Conservation (phyloP, 2,797 vertebrate genomes). For the Petrocephalus sullivani region DNA sequence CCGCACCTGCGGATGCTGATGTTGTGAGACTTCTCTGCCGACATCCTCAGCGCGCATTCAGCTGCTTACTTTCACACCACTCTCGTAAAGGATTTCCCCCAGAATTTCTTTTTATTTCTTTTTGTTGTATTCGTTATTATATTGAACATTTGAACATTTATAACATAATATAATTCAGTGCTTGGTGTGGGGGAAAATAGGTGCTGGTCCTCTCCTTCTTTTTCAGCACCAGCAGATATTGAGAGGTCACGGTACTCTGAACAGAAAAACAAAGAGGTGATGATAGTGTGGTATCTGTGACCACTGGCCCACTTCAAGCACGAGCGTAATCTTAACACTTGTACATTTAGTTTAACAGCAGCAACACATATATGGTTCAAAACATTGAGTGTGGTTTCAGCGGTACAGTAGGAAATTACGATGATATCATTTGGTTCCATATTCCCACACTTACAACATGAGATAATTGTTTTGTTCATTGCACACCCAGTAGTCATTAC, state of each 20-base stretch:
- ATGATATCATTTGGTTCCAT: neutral
- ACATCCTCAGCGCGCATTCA: neutral
- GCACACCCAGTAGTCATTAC: neutral
- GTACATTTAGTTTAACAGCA: neutral
- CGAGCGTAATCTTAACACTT: neutral
- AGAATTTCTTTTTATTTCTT: neutral
- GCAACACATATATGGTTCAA: neutral
- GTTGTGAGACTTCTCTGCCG: constrained; percentile 30
- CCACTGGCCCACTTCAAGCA: neutral
- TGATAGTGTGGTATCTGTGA: neutral
- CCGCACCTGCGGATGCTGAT: constrained; percentile 59
- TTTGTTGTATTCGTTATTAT: neutral
- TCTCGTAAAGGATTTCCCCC: neutral
- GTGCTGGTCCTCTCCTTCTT: neutral
- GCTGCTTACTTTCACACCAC: neutral
- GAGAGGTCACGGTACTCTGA: neutral
- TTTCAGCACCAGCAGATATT: neutral
- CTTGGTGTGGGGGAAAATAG: neutral
- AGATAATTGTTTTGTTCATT: neutral
- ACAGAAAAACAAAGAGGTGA: neutral
- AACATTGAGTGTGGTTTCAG: neutral
- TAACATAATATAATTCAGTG: neutral
- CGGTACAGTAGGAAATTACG: neutral
- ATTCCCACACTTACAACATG: neutral
- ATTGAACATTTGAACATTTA: neutral